Evolutionary conservation across 2,797 vertebrate species (phyloP).

Genomic region (Poecilia velifera): DNA sequence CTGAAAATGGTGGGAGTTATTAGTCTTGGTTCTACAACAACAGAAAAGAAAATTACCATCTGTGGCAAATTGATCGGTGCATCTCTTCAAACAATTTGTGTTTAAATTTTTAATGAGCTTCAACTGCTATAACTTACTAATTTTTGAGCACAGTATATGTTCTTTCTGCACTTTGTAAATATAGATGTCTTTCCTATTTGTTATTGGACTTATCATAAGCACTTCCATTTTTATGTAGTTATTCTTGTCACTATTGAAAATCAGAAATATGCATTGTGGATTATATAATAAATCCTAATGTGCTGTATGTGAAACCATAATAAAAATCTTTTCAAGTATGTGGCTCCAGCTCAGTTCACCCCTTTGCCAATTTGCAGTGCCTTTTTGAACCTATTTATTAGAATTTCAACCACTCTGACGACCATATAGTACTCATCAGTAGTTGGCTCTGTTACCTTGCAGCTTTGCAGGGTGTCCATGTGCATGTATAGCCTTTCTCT

Average conservation of each 20-base stretch:
- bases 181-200: constrained; percentile 41
- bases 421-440: background rate
- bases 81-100: background rate
- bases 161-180: constrained; percentile 61
- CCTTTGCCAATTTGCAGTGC: background rate
- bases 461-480: background rate
- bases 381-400: background rate
- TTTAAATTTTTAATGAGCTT: constrained; percentile 31
- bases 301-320: constrained; percentile 68
- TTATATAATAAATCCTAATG: constrained; percentile 56
- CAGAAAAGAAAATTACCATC: background rate
- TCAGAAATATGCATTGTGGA: constrained; percentile 43
- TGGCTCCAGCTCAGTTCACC: background rate
- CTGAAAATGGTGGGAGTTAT: background rate
- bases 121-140: constrained; percentile 24
- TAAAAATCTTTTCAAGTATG: constrained; percentile 28
- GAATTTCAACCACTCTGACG: background rate
- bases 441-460: background rate
- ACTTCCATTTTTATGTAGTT: constrained; percentile 54
- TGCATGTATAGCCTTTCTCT: background rate
- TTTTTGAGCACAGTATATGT: constrained; percentile 49
- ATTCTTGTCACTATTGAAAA: constrained; percentile 48
- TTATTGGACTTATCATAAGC: constrained; percentile 43
- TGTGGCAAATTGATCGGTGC: background rate
- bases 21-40: background rate